Evolutionary conservation across 2,113 vertebrate genomes (phyloP).

Genomic region (Gadus macrocephalus): DNA sequence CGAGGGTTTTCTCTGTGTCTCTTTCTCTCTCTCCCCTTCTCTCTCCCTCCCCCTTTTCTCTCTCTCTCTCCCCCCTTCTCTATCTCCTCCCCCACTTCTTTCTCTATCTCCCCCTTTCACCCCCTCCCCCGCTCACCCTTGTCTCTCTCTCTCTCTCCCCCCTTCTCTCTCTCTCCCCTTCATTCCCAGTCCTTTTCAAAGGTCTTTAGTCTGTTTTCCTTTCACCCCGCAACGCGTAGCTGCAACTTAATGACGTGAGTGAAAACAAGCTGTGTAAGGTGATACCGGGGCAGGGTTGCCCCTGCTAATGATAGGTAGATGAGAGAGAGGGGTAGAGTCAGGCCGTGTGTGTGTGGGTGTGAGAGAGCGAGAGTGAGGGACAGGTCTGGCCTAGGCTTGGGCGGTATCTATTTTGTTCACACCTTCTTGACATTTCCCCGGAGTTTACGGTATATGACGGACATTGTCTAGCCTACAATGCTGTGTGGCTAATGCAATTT

Average conservation of each 20-base stretch:
- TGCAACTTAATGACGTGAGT: not conserved
- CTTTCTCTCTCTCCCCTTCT: not conserved
- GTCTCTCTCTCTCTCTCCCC: not conserved
- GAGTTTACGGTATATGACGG: too few species aligned
- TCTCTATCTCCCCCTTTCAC: not conserved
- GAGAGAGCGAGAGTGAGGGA: too few species aligned
- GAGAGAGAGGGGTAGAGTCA: too few species aligned
- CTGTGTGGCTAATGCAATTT: too few species aligned
- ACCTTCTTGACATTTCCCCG: too few species aligned
- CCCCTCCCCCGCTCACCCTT: not conserved
- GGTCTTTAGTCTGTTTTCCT: slow-evolving; percentile 31
- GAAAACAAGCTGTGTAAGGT: not conserved
- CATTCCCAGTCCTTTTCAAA: not conserved
- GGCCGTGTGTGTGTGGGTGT: too few species aligned
- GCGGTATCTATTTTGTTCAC: too few species aligned
- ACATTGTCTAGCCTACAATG: too few species aligned
- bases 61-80: not conserved
- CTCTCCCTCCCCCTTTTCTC: not conserved
- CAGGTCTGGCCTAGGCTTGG: too few species aligned
- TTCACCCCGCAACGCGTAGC: slow-evolving; percentile 10
- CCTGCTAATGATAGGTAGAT: too few species aligned
- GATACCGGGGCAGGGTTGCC: too few species aligned
- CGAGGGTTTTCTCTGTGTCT: not conserved
- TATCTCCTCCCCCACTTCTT: not conserved
- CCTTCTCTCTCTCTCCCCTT: not conserved